Evolutionary conservation across 2,113 vertebrate genomes (phyloP).

Genomic region (Percina caprodes): DNA sequence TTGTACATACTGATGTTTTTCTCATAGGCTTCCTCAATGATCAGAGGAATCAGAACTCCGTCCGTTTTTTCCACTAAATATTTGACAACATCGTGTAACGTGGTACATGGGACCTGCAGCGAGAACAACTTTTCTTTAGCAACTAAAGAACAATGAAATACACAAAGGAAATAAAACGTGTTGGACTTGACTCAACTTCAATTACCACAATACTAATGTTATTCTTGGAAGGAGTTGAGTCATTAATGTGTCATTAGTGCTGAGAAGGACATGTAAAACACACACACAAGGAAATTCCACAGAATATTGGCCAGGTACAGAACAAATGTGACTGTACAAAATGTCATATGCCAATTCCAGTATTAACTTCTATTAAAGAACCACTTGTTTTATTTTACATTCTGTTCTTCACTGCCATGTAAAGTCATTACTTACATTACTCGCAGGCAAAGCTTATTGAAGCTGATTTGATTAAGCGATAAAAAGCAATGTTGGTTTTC

Average conservation of each 20-base stretch:
- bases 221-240: background rate
- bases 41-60: conserved; percentile 79
- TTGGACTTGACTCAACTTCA: background rate
- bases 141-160: background rate
- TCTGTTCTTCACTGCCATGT: background rate
- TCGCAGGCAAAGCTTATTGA: background rate
- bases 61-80: conserved; percentile 81
- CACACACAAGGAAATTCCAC: background rate
- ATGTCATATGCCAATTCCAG: no score
- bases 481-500: background rate
- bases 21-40: conserved; percentile 82
- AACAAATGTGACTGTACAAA: background rate
- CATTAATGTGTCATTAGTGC: background rate
- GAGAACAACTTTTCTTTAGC: background rate
- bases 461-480: background rate
- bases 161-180: background rate
- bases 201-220: background rate
- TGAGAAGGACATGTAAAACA: background rate
- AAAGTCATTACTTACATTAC: background rate
- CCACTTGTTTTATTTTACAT: background rate
- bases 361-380: no score
- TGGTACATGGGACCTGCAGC: conserved; percentile 82
- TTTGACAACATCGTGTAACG: conserved; percentile 80
- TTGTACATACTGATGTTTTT: conserved; percentile 82
- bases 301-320: background rate